These are phyloP conservation scores for Pocillopora meandrina DNA, from an alignment of 92 coral and sea anemone species.

Conservation along the genomic window DNA sequence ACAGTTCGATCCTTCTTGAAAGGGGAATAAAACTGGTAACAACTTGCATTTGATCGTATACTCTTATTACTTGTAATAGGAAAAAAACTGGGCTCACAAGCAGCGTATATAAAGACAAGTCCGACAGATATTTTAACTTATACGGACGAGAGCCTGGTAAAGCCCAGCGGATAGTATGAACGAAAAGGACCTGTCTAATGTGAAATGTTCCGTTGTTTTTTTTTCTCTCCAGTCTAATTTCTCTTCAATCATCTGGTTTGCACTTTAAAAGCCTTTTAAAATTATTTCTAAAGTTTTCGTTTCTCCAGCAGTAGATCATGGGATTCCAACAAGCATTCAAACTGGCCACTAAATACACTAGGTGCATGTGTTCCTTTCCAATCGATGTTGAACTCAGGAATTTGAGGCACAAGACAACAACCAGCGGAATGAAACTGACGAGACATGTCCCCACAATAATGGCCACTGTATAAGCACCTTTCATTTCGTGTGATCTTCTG, in stretches of 20 bases:
- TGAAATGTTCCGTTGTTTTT: too few species aligned
- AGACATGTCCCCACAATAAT: constrained; percentile 44
- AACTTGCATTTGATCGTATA: too few species aligned
- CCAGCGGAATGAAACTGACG: constrained; percentile 31
- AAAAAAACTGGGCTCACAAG: too few species aligned
- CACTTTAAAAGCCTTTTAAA: constrained; percentile 25
- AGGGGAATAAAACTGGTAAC: too few species aligned
- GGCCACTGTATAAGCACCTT: constrained; percentile 46
- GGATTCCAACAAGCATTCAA: constrained; percentile 56
- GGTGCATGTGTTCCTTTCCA: neutral
- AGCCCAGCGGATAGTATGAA: too few species aligned
- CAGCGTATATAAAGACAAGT: too few species aligned
- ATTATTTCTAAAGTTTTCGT: constrained; percentile 31
- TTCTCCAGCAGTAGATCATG: constrained; percentile 53
- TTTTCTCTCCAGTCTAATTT: too few species aligned
- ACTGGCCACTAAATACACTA: neutral
- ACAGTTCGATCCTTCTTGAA: too few species aligned
- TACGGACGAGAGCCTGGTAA: too few species aligned
- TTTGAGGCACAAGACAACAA: constrained; percentile 20
- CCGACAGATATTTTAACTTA: too few species aligned
- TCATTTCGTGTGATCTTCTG: constrained; percentile 13
- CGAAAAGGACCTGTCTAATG: too few species aligned
- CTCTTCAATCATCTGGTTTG: neutral
- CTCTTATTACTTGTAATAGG: too few species aligned
- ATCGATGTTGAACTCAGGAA: neutral